phyloP scores from a whole-genome alignment of 2,888 invertebrate species.

The Apodemia mormo region DNA sequence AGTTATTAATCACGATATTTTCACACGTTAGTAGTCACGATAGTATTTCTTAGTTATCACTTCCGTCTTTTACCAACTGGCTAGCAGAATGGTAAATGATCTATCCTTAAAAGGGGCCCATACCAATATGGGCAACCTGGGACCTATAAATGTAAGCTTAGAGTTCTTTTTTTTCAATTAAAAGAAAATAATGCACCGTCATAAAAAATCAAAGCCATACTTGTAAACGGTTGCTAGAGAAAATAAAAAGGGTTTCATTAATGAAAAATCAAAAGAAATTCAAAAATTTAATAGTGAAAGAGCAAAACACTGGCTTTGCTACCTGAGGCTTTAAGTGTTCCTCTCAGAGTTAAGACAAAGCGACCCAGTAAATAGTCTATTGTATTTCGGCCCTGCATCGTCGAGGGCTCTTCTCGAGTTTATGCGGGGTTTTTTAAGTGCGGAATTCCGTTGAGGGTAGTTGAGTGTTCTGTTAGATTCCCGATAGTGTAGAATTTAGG shows the following conservation, averaged over 20 bases:
- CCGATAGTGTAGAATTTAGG: conserved; percentile 33
- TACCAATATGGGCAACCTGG: too few species aligned
- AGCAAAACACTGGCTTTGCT: conserved; percentile 34
- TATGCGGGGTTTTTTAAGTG: conserved; percentile 52
- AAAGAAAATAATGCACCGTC: not conserved
- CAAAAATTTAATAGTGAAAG: conserved; percentile 30
- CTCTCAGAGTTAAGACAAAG: conserved; percentile 61
- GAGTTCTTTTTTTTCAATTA: not conserved
- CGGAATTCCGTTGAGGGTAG: conserved; percentile 36
- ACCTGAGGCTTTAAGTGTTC: conserved; percentile 46
- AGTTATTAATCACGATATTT: too few species aligned
- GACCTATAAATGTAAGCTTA: too few species aligned
- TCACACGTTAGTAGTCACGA: too few species aligned
- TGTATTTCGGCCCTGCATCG: conserved; percentile 54
- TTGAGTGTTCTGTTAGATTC: conserved; percentile 35
- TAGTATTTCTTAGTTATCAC: too few species aligned
- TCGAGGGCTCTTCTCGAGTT: conserved; percentile 52
- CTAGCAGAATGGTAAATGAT: too few species aligned
- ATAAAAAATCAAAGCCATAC: not conserved
- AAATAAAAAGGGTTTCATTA: conserved; percentile 24
- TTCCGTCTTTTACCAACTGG: too few species aligned
- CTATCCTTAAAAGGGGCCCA: too few species aligned
- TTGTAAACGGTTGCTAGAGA: conserved; percentile 17
- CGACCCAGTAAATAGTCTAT: conserved; percentile 65
- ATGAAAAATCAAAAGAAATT: conserved; percentile 29